phyloP scores from a whole-genome alignment of 2,888 invertebrate species.

The Biston stratarius region DNA sequence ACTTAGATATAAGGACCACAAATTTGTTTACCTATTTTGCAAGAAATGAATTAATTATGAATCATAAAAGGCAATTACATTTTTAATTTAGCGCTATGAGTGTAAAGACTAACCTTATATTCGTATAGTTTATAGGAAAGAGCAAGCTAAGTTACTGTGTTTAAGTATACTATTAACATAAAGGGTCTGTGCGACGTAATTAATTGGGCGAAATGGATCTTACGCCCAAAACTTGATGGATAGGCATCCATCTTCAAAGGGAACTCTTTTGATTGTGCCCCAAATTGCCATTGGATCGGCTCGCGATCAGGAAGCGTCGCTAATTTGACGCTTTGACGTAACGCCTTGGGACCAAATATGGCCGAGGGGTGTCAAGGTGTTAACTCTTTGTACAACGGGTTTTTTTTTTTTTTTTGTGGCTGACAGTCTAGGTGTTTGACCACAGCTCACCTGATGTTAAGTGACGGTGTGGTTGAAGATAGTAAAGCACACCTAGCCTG shows the following conservation, averaged over 20 bases:
- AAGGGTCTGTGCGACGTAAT: constrained; percentile 41
- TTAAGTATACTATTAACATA: constrained; percentile 15
- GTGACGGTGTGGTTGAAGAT: no score
- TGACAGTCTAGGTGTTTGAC: no score
- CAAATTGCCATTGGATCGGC: constrained; percentile 30
- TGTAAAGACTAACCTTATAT: no score
- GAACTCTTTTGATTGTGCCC: constrained; percentile 40
- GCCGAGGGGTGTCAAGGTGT: background rate
- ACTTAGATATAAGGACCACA: no score
- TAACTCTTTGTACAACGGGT: background rate
- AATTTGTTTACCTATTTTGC: no score
- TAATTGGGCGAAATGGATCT: constrained; percentile 46
- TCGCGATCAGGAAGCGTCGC: constrained; percentile 20
- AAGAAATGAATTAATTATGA: no score
- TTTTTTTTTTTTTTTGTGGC: background rate
- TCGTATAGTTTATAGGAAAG: background rate
- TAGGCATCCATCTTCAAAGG: constrained; percentile 46
- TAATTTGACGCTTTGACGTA: constrained; percentile 28
- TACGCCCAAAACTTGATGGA: constrained; percentile 41
- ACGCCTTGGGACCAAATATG: constrained; percentile 19
- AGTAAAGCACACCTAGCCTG: no score
- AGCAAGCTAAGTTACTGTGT: constrained; percentile 13
- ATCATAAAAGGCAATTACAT: no score
- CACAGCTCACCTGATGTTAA: no score
- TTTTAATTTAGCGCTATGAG: no score